Conservation (phyloP, 2,888 invertebrate species). For the Phaonia tiefii region DNA sequence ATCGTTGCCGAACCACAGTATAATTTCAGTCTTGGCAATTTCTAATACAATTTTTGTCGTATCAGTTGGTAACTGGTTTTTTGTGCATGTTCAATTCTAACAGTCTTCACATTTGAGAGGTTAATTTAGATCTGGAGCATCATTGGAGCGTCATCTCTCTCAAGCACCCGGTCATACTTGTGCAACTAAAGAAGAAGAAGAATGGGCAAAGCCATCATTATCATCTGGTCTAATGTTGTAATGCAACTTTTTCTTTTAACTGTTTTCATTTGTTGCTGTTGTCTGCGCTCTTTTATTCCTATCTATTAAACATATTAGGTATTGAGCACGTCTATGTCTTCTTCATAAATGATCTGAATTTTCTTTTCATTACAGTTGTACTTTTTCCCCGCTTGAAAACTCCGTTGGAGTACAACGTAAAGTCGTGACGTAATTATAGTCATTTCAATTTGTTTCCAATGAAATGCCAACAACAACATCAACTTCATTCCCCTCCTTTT, state of each 20-base stretch:
- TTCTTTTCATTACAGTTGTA: constrained; percentile 51
- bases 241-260: constrained; percentile 57
- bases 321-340: constrained; percentile 16
- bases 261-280: background rate
- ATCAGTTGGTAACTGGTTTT: constrained; percentile 32
- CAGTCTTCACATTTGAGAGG: constrained; percentile 25
- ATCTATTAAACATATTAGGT: too few species aligned
- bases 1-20: background rate
- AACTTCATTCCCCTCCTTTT: background rate
- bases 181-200: too few species aligned
- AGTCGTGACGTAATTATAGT: constrained; percentile 66
- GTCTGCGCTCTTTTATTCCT: constrained; percentile 25
- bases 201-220: background rate
- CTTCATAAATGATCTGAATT: constrained; percentile 62
- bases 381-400: constrained; percentile 4
- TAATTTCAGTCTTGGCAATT: too few species aligned
- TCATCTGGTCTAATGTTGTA: constrained; percentile 22
- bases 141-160: constrained; percentile 8
- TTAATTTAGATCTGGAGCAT: constrained; percentile 56
- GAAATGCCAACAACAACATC: constrained; percentile 21
- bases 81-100: constrained; percentile 31
- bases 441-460: constrained; percentile 45
- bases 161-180: too few species aligned
- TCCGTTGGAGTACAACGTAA: constrained; percentile 47
- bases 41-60: background rate